Base-by-base conservation (phyloP, 2,797 vertebrate species). In the Alfaro cultratus region DNA sequence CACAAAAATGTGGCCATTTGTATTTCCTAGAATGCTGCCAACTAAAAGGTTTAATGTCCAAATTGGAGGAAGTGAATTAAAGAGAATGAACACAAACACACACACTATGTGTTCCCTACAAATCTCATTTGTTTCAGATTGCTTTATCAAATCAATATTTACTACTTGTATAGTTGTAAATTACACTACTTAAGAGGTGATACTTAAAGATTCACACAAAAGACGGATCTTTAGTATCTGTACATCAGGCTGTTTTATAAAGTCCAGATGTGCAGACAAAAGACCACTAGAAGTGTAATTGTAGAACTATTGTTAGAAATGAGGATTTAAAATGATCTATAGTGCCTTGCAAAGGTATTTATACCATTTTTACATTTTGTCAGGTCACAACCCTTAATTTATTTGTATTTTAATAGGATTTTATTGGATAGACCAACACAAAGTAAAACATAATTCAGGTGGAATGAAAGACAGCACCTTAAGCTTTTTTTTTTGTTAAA, bases 21-120 rank as follows among this genome's bases (percentile, higher is more conserved):
- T 85, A 73, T 87, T 80, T 80, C 71, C 83, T 86, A 82, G 34
- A 85, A 81, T 75, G 60, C 46, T 74, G 71, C 80, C 80, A 85
- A 85, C 79, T 84, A 57, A 70, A 80, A 80, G 70, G 46, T 84
- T 51, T 31, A 46, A 41, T 84, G 70, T 31, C 47, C 53, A 72
- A 46, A 75, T 81, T 81, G 78, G 79, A 84, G 75, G 12, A 81
- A 75, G 43, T 73, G 53, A 80, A 80, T 62, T 74, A 39, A 85
- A 76, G 51, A 72, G 75, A 80, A 81, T 21, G 13, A 76, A 78
- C 78, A 81, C 57, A 75, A 36, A 34, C 34, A 74, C 34, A 83
- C 49, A 26, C 45, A 74, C 0, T 29, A 12, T 74, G 26, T 47
- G 5, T 64, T 64, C 70, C 29, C 36, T 47, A 41, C 2, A 88